A percentile compares a stretch with the other conserved stretches of the same genome.
These are phyloP conservation scores for Ondatra zibethicus DNA, from an alignment of 2,113 vertebrate genomes.

Conservation along the genomic window DNA sequence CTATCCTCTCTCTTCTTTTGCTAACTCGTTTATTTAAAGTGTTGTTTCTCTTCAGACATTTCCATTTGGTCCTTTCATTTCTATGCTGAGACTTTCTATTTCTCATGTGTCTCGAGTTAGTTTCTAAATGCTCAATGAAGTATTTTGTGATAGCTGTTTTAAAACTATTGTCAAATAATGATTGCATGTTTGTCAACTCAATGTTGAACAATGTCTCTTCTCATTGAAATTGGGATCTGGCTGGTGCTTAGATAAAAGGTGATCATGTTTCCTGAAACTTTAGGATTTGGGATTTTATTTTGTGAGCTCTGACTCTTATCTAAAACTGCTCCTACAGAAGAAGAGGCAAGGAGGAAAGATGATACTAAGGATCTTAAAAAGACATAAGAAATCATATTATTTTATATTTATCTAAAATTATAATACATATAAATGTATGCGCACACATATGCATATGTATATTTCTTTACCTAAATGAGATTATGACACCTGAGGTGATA, in stretches of 20 bases:
- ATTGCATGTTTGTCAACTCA: not conserved
- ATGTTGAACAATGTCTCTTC: not conserved
- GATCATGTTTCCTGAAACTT: not conserved
- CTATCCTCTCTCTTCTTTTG: not conserved
- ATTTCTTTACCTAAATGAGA: not conserved
- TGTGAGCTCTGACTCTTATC: not conserved
- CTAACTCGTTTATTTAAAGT: not conserved
- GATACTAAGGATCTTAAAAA: not conserved
- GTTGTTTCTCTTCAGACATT: not conserved
- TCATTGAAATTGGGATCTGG: not conserved
- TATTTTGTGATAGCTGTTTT: not conserved
- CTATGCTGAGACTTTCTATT: not conserved
- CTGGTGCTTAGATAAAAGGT: not conserved
- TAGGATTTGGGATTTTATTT: not conserved
- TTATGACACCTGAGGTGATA: not conserved
- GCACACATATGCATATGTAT: not conserved
- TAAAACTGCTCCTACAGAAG: not conserved
- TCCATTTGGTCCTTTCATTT: slow-evolving; percentile 9
- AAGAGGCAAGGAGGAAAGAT: not conserved
- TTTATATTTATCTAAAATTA: not conserved
- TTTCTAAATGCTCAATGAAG: not conserved
- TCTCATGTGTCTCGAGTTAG: not conserved
- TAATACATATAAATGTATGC: not conserved
- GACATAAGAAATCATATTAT: not conserved
- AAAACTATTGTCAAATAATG: not conserved